These are phyloP conservation scores for Hylaea fasciaria DNA, from an alignment of 2,888 invertebrate genomes.

Conservation along the genomic window DNA sequence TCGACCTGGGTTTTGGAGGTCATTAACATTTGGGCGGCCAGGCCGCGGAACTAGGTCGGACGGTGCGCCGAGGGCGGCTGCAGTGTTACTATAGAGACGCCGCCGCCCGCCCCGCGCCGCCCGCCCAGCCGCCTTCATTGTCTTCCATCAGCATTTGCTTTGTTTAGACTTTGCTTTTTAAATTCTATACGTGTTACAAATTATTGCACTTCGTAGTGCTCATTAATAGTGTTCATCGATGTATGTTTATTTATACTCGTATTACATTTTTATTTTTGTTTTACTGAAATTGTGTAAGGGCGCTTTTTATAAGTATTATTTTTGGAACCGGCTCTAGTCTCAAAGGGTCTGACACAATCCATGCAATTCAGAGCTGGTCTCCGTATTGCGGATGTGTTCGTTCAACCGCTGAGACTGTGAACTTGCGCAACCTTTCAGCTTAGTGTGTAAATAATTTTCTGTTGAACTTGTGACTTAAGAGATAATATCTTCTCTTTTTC, in stretches of 20 bases:
- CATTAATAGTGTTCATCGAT: too few species aligned
- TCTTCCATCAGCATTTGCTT: conserved; percentile 49
- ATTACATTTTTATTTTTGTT: too few species aligned
- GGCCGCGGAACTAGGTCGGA: conserved; percentile 72
- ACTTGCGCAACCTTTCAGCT: conserved; percentile 29
- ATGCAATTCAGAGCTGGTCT: conserved; percentile 37
- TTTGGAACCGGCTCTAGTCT: conserved; percentile 2
- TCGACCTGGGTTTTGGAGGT: conserved; percentile 85
- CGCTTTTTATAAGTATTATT: background rate
- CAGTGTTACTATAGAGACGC: conserved; percentile 72
- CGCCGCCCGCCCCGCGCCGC: conserved; percentile 39
- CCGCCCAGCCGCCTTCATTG: conserved; percentile 43
- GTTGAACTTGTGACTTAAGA: background rate
- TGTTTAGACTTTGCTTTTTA: conserved; percentile 45
- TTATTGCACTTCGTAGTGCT: too few species aligned
- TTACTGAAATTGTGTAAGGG: too few species aligned
- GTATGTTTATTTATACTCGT: too few species aligned
- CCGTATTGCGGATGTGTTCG: conserved; percentile 47
- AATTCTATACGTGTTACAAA: background rate
- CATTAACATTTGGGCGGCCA: conserved; percentile 83
- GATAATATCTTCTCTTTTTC: background rate
- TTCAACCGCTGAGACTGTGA: conserved; percentile 35
- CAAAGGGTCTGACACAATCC: conserved; percentile 38
- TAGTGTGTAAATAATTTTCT: background rate
- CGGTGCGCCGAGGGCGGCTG: conserved; percentile 67